Conservation (phyloP, 53 echinoderm and acorn worm genomes). For the Arbacia lixula region DNA sequence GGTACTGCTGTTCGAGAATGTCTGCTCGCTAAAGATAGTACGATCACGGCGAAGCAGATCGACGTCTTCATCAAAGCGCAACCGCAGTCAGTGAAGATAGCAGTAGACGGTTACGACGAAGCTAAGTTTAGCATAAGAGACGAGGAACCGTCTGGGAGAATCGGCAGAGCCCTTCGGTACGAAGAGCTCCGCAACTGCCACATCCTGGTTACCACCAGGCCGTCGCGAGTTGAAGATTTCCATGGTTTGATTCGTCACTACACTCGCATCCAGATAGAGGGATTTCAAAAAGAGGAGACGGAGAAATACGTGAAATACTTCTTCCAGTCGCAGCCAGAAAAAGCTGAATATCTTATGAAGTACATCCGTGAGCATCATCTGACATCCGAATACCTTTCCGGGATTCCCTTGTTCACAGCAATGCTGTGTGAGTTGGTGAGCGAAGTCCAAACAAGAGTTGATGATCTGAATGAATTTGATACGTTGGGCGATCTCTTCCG, state of each 20-base stretch:
- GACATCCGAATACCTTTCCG: constrained; percentile 26
- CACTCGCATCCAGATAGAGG: constrained; percentile 29
- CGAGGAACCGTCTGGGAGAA: constrained; percentile 2
- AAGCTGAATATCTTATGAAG: constrained; percentile 3
- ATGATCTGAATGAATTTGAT: constrained; percentile 40
- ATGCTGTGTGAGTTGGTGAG: constrained; percentile 37
- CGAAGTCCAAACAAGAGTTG: constrained; percentile 20
- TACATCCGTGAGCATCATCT: constrained; percentile 29
- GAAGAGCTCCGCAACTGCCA: constrained; percentile 21
- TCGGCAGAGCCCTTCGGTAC: constrained; percentile 1
- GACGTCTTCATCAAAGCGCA: constrained; percentile 23
- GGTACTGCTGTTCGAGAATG: constrained; percentile 20
- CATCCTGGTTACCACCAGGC: constrained; percentile 31
- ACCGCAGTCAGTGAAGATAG: constrained; percentile 4
- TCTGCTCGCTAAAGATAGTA: constrained; percentile 20
- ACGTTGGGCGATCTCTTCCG: constrained; percentile 41
- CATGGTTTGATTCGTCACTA: neutral
- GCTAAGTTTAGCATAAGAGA: constrained; percentile 15
- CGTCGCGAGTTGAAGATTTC: constrained; percentile 23
- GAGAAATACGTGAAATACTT: constrained; percentile 33
- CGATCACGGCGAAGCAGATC: constrained; percentile 27
- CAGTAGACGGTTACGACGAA: constrained; percentile 37
- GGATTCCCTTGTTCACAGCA: constrained; percentile 34
- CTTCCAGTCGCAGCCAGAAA: constrained; percentile 14
- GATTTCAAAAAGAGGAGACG: constrained; percentile 28